phyloP scores from a whole-genome alignment of 2,113 vertebrate species.

The Notiomystis cincta region DNA sequence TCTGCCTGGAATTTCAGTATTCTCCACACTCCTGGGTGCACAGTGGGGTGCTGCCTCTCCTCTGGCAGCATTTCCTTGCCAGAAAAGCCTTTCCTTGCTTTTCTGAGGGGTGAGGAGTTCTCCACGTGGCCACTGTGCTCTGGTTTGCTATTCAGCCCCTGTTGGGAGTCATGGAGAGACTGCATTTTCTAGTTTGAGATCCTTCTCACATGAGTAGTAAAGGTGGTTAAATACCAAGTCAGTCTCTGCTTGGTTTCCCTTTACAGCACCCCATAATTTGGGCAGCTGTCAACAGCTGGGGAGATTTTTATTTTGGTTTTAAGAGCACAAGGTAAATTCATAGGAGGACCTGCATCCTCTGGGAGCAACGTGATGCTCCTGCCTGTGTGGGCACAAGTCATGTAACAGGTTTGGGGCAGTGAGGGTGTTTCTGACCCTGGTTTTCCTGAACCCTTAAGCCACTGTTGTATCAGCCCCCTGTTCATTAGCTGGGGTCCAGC shows the following conservation, averaged over 20 bases:
- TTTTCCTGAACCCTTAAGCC: background rate
- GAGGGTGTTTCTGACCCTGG: background rate
- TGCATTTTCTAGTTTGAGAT: background rate
- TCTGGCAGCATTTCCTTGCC: background rate
- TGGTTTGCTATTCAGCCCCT: background rate
- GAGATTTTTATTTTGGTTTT: background rate
- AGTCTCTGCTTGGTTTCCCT: background rate
- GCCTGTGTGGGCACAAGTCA: background rate
- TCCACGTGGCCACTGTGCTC: fast-evolving
- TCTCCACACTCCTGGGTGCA: fast-evolving
- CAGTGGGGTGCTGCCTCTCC: background rate
- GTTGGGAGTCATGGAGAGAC: background rate
- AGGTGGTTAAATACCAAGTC: background rate
- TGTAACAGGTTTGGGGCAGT: background rate
- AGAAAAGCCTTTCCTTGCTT: background rate
- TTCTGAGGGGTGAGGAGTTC: background rate
- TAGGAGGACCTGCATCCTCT: background rate
- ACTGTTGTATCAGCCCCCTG: background rate
- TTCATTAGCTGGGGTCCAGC: background rate
- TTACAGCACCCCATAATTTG: background rate
- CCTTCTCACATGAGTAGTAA: fast-evolving
- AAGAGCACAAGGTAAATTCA: background rate
- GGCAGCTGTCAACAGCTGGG: background rate
- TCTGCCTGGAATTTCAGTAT: background rate
- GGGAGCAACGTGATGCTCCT: fast-evolving